Base-by-base conservation (phyloP, 2,797 vertebrate genomes). In the Hozukius guyotensis region DNA sequence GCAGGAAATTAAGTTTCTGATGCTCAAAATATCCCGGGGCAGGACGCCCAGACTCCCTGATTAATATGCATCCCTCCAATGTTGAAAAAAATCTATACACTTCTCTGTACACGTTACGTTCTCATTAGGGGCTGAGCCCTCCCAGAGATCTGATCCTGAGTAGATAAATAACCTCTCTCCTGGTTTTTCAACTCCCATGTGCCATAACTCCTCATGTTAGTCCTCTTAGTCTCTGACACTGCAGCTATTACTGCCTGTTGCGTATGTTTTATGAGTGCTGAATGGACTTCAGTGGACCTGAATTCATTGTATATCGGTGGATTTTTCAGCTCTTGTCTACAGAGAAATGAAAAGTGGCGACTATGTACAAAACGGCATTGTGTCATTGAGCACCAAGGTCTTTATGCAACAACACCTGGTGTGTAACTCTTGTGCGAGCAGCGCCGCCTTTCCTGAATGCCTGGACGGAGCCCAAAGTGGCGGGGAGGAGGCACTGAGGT, bases 401-500 rank as follows among this genome's bases (percentile, higher is more conserved):
- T 81, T 91, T 92, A 89, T 84, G 80, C 82, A 94, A 89, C 85
- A 92, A 80, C 93, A 93, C 91, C 92, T 94, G 94, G 89, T 80
- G 82, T 68, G 70, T 77, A 88, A 72, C 72, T 84, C 73, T 80
- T 80, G 87, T 86, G 73, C 80, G 77, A 88, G 75, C 74, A 72
- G 77, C 3, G 74, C 82, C 77, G 83, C 88, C 82, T 92, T 93
- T 94, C 92, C 93, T 92, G 90, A 92, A 88, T 85, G 87, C 78
- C 85, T 94, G 92, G 86, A 91, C 85, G 76, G 89, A 94, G 73
- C 83, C 86, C 88, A 90, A 81, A 73, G 81, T 67, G 56, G 60
- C 4, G 53, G 67, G 66, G 55, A 76, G 66, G 61, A 76, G 66
- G 53, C 38, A 32, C 72, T 77, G 84, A 84, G 83, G 86, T 90